phyloP scores from a whole-genome alignment of 2,113 vertebrate species.

The Gulo gulo region DNA sequence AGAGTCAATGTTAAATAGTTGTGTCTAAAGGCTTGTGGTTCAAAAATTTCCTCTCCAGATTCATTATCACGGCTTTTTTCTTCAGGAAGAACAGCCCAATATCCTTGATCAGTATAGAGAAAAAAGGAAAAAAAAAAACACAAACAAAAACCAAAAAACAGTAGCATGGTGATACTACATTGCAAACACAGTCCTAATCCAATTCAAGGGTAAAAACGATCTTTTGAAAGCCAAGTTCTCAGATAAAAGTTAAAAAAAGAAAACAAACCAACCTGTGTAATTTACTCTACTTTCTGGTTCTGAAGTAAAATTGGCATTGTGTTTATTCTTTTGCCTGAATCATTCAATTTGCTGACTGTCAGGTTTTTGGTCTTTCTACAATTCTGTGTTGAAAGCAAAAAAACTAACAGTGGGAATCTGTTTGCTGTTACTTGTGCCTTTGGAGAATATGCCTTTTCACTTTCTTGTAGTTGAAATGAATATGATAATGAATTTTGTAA shows the following conservation, averaged over 20 bases:
- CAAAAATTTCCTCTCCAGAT: background rate
- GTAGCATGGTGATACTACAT: background rate
- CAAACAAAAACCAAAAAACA: background rate
- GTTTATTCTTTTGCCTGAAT: background rate
- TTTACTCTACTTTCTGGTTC: background rate
- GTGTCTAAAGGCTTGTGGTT: background rate
- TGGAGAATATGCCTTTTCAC: slow-evolving; percentile 48
- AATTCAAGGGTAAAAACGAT: background rate
- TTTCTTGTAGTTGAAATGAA: slow-evolving; percentile 25
- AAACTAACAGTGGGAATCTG: background rate
- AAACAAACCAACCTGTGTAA: background rate
- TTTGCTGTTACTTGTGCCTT: slow-evolving; percentile 50
- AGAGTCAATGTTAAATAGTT: background rate
- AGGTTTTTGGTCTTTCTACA: slow-evolving; percentile 4
- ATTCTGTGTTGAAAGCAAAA: slow-evolving; percentile 39
- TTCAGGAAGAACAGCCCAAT: background rate
- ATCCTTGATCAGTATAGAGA: background rate
- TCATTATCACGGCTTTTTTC: background rate
- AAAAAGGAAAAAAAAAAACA: background rate
- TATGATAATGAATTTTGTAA: slow-evolving; percentile 51
- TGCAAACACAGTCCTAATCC: background rate
- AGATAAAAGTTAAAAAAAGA: slow-evolving; percentile 8
- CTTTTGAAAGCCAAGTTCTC: slow-evolving; percentile 2
- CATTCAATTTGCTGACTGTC: slow-evolving; percentile 19
- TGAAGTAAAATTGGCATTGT: slow-evolving; percentile 43